Evolutionary conservation across 2,888 invertebrate species (phyloP), one percentile per base, ranked within the genome.

Genomic region (Chymomyza fuscimana): DNA sequence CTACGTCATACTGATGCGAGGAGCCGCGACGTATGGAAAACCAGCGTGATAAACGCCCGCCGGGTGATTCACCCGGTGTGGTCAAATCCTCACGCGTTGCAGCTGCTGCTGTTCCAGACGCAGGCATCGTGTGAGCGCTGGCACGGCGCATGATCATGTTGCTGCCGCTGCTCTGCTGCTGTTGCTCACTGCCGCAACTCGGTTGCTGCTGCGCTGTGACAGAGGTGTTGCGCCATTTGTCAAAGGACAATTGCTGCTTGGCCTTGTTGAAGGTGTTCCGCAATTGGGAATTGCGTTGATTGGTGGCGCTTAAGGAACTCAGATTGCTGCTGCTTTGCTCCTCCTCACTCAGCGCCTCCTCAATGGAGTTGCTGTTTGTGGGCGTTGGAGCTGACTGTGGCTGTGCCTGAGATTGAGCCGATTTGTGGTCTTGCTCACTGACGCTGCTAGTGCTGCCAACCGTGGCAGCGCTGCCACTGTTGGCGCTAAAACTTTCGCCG

Each of bases 1-100:
- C 94, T 74, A 95, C 94, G 89, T 96, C 96, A 91, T 96, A 96
- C 88, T 96, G 96, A 91, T 96, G 95, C n/a, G 95, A 93, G 75
- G 96, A 95, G 58, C 96, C 96, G 73, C 97, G 93, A 54, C 97
- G 93, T 77, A 97, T 96, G 87, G 97, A 97, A 93, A 97, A 97
- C 97, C 97, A 97, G 81, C 97, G 93, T 46, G 97, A 95, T 62
- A 97, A 93, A 69, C 96, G 93, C 74, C 96, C 96, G 81, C 95
- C 94, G 62, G 95, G 94, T 79, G 94, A 93, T 80, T 96, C 96
- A 81, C 95, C 94, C 64, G 95, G 94, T 81, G 95, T 94, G 19
- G 90, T 89, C 19, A 86, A 84, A 10, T 86, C 86, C 66, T 91
- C 91, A 10, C 90, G 84, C 60, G 85, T 50, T 65, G 78, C 64